These are phyloP conservation scores for Promerops cafer DNA, from an alignment of 2,113 vertebrate species.

Conservation along the genomic window DNA sequence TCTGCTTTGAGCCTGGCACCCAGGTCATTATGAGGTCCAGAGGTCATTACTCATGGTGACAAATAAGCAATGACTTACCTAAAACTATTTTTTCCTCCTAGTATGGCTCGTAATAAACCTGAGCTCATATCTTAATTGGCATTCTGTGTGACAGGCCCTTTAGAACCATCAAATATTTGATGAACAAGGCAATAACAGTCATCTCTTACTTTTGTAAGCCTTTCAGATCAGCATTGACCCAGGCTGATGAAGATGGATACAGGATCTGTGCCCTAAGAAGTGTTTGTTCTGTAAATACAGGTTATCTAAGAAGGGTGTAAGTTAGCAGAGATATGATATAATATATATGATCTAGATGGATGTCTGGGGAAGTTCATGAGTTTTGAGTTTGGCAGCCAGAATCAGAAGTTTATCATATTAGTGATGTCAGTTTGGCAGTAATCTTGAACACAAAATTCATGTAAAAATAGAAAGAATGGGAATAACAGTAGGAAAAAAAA, in stretches of 20 bases:
- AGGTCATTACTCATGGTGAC: background rate
- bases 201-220: background rate
- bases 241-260: constrained; percentile 45
- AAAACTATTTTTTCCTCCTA: background rate
- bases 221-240: constrained; percentile 39
- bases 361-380: background rate
- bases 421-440: background rate
- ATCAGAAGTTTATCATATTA: background rate
- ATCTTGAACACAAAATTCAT: background rate
- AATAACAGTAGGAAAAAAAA: background rate
- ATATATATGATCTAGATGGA: background rate
- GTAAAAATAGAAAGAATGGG: background rate
- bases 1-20: background rate
- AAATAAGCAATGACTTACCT: background rate
- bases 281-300: background rate
- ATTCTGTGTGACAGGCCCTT: constrained; percentile 22
- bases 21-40: background rate
- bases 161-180: constrained; percentile 42
- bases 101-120: background rate
- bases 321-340: background rate
- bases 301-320: background rate
- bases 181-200: constrained; percentile 48
- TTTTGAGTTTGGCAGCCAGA: background rate
- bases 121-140: constrained; percentile 18
- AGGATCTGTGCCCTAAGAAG: background rate